Base-by-base conservation (phyloP, 2,888 invertebrate genomes). In the Acanthosoma haemorrhoidale region DNA sequence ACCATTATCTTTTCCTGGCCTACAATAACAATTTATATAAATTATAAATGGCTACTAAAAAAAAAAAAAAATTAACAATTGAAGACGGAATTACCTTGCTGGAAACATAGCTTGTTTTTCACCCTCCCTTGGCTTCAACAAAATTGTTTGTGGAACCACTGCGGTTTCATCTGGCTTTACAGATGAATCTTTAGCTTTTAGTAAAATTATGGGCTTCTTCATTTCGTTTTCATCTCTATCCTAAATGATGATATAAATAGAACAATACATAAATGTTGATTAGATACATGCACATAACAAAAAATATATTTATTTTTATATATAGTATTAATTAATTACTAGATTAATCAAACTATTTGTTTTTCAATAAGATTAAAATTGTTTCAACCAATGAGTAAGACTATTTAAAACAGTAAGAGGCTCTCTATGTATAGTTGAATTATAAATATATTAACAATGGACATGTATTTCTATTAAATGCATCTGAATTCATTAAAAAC, bases 51-150 rank as follows among this genome's bases (percentile, higher is more conserved):
- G 13, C 4, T 1, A 32, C 4, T 25, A 32, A 0, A 11, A 32
- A 32, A 25, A n/a, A 36, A 11, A 36, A 36, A 1, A 2, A 13
- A 61, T 11, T 3, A 32, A 21, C n/a, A 32, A 31, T 18, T 32
- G 2, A 59, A 15, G 9, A 16, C 11, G 2, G 11, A 59, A 64
- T 21, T 58, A 72, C 70, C 69, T 72, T 16, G 73, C 88, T 0
- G 88, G 88, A 58, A 88, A 88, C 6, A 83, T 81, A 1, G 87
- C 83, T 59, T 87, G 80, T 73, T 81, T 84, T 73, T 86, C 87
- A 18, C 80, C 80, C 78, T 89, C 89, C 72, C 88, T 81, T 1
- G 87, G 85, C 80, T 88, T 88, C 18, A 89, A 79, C 75, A 89
- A 84, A 75, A 89, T 87, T 15, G 88, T 88, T 2, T 89, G 89